Evolutionary conservation across 2,888 invertebrate species (phyloP), one percentile per base, ranked within the genome.

Genomic region (Fragum whitleyi): DNA sequence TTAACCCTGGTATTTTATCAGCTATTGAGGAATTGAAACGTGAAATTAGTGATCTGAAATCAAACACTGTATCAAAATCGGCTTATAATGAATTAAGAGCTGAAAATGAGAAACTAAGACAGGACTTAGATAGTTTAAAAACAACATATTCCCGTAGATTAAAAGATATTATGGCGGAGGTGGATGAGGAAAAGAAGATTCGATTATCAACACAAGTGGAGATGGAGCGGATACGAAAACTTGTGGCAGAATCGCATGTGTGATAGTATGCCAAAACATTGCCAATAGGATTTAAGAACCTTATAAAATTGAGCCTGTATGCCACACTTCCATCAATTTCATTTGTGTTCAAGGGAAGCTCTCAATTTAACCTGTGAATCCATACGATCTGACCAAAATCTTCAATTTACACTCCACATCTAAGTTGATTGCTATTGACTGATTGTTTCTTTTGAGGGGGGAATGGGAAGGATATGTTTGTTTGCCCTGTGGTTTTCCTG

Each of bases 81-180:
- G 97, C 97, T 92, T 95, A 97, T 86, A 97, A 97, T 92, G 95
- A 96, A 85, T 97, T 96, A 90, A 97, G 97, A 81, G 88, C 91
- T 5, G 92, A 93, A 83, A 88, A 93, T 59, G 90, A 90, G 61
- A 88, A 88, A 70, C 85, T 93, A 62, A 89, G 90, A 75, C 79
- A 87, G 68, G 91, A 91, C 36, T 68, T 92, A 59, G 92, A 92
- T n/a, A 81, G 79, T 16, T 74, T 91, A 32, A 89, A 87, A 81
- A 85, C 84, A 14, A 79, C 77, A 19, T 87, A 89, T 76, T 86
- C 89, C 14, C 89, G 91, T 75, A 88, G 91, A 74, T 86, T 93
- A 42, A 80, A 88, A 53, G 91, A 93, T 42, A 85, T 94, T 42
- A 91, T 92, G 89, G 86, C 83, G 59, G 94, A 93, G 81, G 90